Evolutionary conservation across 2,888 invertebrate species (phyloP), one percentile per base, ranked within the genome.

Genomic region (Polyploca ridens): DNA sequence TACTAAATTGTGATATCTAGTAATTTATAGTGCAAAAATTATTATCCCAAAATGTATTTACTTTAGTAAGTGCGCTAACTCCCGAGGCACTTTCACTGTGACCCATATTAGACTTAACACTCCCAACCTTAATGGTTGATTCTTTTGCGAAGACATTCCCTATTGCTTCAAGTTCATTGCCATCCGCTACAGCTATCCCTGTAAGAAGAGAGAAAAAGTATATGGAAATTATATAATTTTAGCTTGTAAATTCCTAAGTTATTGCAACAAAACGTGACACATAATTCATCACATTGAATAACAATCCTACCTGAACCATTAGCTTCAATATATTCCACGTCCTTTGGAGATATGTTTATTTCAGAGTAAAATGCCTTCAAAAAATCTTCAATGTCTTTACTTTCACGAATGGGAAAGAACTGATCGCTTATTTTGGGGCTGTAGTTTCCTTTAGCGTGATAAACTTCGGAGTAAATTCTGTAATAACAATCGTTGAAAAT

Each of bases 261-360:
- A 4, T 41, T 41, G 13, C 13, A 13, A 13, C 13, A 13, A 1
- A 27, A 13, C 13, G 41, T 41, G 13, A 13, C 41, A 41, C 1
- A 41, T 41, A 1, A n/a, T 27, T 27, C 27, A 27, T 27, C 27
- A 27, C 11, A 60, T 19, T 8, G 16, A 11, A 13, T 54, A 8
- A 46, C 44, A 58, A 58, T 58, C 66, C 70, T 70, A 87, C 97
- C 97, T 46, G 96, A 95, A 66, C 96, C 96, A 76, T 97, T 97
- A 19, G 97, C 97, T 90, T 98, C 98, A 11, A 98, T 91, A 82
- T 96, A 98, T 63, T 95, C 95, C 5, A 98, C 94, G 1, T 94
- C 89, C 11, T 86, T 81, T 0, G 98, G 97, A 63, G 95, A 94
- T 10, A 98, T 84, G 33, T 95, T 90, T 33, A 96, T 95, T 80